Conservation (phyloP, 2,113 vertebrate species). For the Anarrhichthys ocellatus region DNA sequence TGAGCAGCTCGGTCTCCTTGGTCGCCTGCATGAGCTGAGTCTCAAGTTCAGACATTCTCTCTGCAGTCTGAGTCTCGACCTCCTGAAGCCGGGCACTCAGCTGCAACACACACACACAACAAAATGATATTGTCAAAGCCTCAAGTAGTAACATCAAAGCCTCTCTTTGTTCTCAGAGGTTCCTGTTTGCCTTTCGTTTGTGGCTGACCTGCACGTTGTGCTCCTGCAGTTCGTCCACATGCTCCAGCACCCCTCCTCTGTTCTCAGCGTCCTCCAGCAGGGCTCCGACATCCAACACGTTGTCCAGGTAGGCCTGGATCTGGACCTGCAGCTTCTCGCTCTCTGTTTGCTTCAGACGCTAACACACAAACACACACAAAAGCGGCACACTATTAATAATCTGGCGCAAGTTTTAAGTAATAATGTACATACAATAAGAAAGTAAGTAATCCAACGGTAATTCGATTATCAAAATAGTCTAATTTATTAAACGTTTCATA, state of each 20-base stretch:
- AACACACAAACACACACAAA: slow-evolving; percentile 34
- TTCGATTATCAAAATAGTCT: not conserved
- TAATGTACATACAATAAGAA: not conserved
- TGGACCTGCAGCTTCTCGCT: slow-evolving; percentile 97
- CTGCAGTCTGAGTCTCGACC: slow-evolving; percentile 86
- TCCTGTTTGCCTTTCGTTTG: not conserved
- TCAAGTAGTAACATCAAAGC: too few species aligned
- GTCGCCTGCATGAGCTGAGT: slow-evolving; percentile 92
- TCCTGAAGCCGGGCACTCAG: slow-evolving; percentile 88
- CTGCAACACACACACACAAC: slow-evolving; percentile 72
- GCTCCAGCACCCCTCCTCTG: slow-evolving; percentile 90
- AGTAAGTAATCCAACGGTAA: not conserved
- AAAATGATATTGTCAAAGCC: not conserved
- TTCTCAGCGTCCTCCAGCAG: slow-evolving; percentile 95
- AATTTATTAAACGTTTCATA: not conserved
- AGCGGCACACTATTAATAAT: not conserved
- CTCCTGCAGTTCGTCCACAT: slow-evolving; percentile 92
- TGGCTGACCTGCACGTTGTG: slow-evolving; percentile 85
- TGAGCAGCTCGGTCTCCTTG: slow-evolving; percentile 89
- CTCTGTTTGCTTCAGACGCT: slow-evolving; percentile 91
- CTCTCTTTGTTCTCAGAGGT: not conserved
- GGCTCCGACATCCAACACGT: slow-evolving; percentile 92
- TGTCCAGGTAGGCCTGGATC: slow-evolving; percentile 99
- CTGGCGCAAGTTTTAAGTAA: not conserved
- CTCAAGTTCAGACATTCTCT: slow-evolving; percentile 92